Evolutionary conservation across 1,140 invertebrate species (phyloP).

Genomic region (Eulimnadia texana): DNA sequence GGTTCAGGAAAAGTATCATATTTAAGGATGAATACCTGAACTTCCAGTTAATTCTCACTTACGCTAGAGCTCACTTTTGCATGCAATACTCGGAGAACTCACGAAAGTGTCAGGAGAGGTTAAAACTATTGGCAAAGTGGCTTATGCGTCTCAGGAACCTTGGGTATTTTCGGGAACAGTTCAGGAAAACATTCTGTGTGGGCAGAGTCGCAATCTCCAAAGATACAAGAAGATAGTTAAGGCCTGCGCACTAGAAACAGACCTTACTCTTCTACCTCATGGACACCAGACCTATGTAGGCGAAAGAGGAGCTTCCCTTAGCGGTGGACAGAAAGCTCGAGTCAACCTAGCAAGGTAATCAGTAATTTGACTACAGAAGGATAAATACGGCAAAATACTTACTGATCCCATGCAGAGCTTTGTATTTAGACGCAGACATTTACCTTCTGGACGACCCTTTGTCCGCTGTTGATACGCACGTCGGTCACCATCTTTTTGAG

Average conservation of each 20-base stretch:
- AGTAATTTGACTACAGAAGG: not conserved
- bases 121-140: constrained; percentile 54
- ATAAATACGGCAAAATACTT: not conserved
- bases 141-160: constrained; percentile 79
- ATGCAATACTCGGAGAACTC: constrained; percentile 64
- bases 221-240: constrained; percentile 57
- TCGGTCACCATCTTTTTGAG: constrained; percentile 51
- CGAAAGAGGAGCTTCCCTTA: constrained; percentile 64
- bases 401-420: constrained; percentile 34
- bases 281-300: constrained; percentile 80
- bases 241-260: constrained; percentile 42
- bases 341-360: constrained; percentile 58
- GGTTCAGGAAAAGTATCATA: constrained; percentile 53
- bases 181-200: constrained; percentile 80
- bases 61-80: constrained; percentile 52
- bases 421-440: constrained; percentile 65
- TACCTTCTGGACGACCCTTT: constrained; percentile 72
- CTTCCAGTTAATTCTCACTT: not conserved
- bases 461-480: constrained; percentile 57
- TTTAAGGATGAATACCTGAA: too few species aligned
- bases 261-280: constrained; percentile 57
- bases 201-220: constrained; percentile 44
- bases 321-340: constrained; percentile 80
- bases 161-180: constrained; percentile 54
- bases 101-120: constrained; percentile 48